Base-by-base conservation (phyloP, 2,113 vertebrate genomes). In the Toxotes jaculatrix region DNA sequence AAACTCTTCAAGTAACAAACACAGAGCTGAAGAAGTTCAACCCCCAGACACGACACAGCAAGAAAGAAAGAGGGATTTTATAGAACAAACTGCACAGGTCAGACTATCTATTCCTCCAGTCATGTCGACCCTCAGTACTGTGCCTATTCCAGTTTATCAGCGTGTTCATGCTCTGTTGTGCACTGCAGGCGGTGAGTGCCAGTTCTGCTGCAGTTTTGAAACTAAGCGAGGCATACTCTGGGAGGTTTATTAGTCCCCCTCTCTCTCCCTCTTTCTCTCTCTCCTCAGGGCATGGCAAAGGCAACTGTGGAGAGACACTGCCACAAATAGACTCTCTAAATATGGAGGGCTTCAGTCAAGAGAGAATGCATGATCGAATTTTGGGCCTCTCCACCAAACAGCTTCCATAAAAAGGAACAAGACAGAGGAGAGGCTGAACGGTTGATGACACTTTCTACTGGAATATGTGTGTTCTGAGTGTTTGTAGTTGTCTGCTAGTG, bases 271-370 rank as follows among this genome's bases (percentile, higher is more conserved):
- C 47, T 36, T 21, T 32, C 49, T 53, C 42, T 74, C 66, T 68
- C 71, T 88, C 92, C 91, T 90, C 82, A 2, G 89, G 93, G 91
- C 85, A 92, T 73, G 79, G 86, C 82, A 86, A 91, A 86, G 80
- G 92, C 85, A 91, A 90, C 86, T 84, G 77, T 81, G 83, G 87
- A 87, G 89, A 91, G 81, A 88, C 79, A 65, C 80, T 77, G 87
- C 83, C 89, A 87, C 90, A 93, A 94, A 94, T 94, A 94, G 93
- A 91, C 67, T 85, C 89, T 92, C 90, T 91, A 92, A 94, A 94
- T 89, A 89, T 90, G 90, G 89, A 92, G 84, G 82, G 71, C 75
- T 89, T 87, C 85, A 87, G 85, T 83, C 74, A 65, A 83, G 81
- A 89, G 86, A 86, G 88, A 87, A 89, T 70, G 79, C 69, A 88